Conservation (phyloP, 2,797 vertebrate genomes). For the Microctenopoma steveboyesi region DNA sequence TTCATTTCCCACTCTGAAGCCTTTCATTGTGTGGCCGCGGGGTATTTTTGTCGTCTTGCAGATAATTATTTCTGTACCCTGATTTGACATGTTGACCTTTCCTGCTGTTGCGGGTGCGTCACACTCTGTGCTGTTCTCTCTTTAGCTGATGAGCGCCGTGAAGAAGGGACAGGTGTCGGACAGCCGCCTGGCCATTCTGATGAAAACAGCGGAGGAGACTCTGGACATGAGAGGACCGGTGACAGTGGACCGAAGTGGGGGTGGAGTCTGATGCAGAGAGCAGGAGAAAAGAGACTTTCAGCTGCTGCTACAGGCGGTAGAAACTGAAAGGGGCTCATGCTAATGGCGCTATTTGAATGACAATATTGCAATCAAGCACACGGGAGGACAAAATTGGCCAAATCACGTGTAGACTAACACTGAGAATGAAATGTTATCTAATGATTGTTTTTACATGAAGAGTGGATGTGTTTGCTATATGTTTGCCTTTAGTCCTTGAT, state of each 20-base stretch:
- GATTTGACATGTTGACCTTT: conserved; percentile 45
- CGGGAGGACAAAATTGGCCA: conserved; percentile 34
- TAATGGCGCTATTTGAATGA: conserved; percentile 63
- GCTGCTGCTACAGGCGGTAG: neutral
- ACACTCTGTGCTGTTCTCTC: conserved; percentile 19
- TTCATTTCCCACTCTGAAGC: conserved; percentile 10
- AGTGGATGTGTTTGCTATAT: conserved; percentile 9
- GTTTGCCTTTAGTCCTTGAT: neutral
- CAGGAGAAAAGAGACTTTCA: neutral
- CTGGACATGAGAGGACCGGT: conserved; percentile 86
- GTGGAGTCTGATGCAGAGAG: conserved; percentile 87
- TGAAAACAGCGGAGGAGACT: conserved; percentile 94
- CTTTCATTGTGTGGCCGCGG: neutral
- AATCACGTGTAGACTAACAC: conserved; percentile 53
- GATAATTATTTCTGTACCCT: conserved; percentile 19
- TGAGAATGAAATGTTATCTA: conserved; percentile 39
- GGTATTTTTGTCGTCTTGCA: neutral
- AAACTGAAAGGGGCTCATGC: conserved; percentile 23
- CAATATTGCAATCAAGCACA: conserved; percentile 66
- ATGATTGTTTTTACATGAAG: conserved; percentile 40
- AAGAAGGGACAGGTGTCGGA: conserved; percentile 94
- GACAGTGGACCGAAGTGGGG: conserved; percentile 93
- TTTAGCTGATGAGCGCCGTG: conserved; percentile 97
- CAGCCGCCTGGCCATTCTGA: conserved; percentile 93
- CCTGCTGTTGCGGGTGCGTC: neutral